These are phyloP conservation scores for Nemapogon koenigi DNA, from an alignment of 2,888 invertebrate genomes.

Conservation along the genomic window DNA sequence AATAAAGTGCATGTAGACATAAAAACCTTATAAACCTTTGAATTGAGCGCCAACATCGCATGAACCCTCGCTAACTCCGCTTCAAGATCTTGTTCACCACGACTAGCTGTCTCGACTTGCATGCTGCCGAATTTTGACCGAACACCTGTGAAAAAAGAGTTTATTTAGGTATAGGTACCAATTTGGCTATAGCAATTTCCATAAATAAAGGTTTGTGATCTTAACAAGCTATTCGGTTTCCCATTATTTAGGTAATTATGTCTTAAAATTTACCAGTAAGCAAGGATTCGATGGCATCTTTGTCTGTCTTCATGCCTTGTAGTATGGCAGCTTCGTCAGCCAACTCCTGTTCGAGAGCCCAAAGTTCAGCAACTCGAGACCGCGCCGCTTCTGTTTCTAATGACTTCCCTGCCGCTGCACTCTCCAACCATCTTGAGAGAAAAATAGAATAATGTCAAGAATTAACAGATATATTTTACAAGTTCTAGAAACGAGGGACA, in stretches of 20 bases:
- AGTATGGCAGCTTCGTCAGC: slow-evolving; percentile 57
- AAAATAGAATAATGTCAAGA: no score
- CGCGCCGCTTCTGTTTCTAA: slow-evolving; percentile 54
- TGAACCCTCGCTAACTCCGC: slow-evolving; percentile 85
- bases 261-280: slow-evolving; percentile 42
- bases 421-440: slow-evolving; percentile 80
- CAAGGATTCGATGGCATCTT: slow-evolving; percentile 52
- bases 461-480: no score
- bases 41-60: slow-evolving; percentile 87
- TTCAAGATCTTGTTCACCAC: slow-evolving; percentile 56
- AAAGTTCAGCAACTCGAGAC: slow-evolving; percentile 51
- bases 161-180: no score
- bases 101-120: slow-evolving; percentile 14
- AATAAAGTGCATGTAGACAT: slow-evolving; percentile 59
- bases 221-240: no score
- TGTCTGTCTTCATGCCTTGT: slow-evolving; percentile 51
- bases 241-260: no score
- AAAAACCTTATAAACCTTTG: slow-evolving; percentile 80
- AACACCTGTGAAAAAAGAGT: slow-evolving; percentile 29
- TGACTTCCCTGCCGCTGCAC: slow-evolving; percentile 75
- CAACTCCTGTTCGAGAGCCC: slow-evolving; percentile 55
- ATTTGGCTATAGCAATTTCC: no score
- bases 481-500: no score
- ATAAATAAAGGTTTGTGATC: no score
- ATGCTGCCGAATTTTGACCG: slow-evolving; percentile 42